These are phyloP conservation scores for Seira sanloemensis DNA, from an alignment of 2,888 invertebrate genomes.

Conservation along the genomic window DNA sequence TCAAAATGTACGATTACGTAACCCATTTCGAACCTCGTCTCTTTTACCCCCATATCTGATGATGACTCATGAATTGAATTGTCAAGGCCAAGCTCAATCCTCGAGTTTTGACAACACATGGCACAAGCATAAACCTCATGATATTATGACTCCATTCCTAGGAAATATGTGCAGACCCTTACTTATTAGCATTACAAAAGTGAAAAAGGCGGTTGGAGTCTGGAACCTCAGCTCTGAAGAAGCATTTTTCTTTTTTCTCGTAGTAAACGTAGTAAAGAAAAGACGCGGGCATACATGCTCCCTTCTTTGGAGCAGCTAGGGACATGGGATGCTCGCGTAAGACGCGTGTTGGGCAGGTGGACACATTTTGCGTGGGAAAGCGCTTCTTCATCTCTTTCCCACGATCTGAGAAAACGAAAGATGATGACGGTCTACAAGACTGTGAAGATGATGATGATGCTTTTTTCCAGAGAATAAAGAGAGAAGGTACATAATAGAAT, in stretches of 20 bases:
- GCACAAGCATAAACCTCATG: slow-evolving; percentile 1
- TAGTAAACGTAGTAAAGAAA: slow-evolving; percentile 22
- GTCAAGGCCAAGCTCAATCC: not conserved
- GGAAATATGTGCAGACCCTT: not conserved
- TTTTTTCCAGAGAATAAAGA: slow-evolving; percentile 49
- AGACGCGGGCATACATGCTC: slow-evolving; percentile 44
- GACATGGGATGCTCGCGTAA: slow-evolving; percentile 68
- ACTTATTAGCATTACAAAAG: not conserved
- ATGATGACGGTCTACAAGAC: slow-evolving; percentile 6
- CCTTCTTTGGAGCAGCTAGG: slow-evolving; percentile 49
- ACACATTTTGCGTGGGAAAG: slow-evolving; percentile 75
- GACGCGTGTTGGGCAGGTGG: slow-evolving; percentile 74
- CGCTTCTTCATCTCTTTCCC: slow-evolving; percentile 73
- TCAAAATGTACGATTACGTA: not conserved
- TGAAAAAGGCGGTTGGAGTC: slow-evolving; percentile 2
- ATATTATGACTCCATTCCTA: not conserved
- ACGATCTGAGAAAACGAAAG: slow-evolving; percentile 62
- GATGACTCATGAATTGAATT: not conserved
- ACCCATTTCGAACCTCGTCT: not conserved
- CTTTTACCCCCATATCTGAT: not conserved
- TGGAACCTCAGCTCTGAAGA: no score
- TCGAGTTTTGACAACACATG: slow-evolving; percentile 20
- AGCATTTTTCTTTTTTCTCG: not conserved
- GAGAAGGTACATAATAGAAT: slow-evolving; percentile 28
- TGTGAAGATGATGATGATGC: slow-evolving; percentile 40